A percentile compares a stretch with the other conserved stretches of the same genome.
Evolutionary conservation across 2,888 invertebrate species (phyloP).

Genomic region (Eupsilia transversa): DNA sequence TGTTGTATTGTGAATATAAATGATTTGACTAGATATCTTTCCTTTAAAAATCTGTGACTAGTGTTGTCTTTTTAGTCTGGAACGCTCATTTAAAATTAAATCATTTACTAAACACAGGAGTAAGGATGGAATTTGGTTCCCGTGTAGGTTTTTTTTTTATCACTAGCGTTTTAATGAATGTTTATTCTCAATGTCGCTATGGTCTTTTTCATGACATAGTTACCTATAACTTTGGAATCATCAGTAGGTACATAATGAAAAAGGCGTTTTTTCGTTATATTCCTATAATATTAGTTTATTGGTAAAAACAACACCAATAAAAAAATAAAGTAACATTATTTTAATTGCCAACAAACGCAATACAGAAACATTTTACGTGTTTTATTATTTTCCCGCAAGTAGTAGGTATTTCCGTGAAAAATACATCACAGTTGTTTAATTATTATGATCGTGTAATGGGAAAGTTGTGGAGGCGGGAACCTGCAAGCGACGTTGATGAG

Average conservation of each 20-base stretch:
- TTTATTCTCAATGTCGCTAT: neutral
- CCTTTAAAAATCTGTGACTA: neutral
- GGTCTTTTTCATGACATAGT: too few species aligned
- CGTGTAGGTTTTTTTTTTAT: neutral
- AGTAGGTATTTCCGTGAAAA: conserved; percentile 16
- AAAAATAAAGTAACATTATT: neutral
- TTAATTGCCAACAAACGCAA: neutral
- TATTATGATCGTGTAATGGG: conserved; percentile 28
- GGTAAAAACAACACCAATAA: neutral
- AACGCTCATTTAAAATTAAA: neutral
- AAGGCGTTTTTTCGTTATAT: too few species aligned
- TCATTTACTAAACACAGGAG: neutral
- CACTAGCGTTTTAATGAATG: neutral
- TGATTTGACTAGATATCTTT: neutral
- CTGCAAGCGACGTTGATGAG: conserved; percentile 39
- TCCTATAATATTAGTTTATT: too few species aligned
- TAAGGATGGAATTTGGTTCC: neutral
- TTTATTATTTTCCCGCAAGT: neutral
- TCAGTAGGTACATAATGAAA: neutral
- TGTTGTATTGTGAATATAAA: conserved; percentile 43
- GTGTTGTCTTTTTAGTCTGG: neutral
- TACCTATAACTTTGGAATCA: neutral
- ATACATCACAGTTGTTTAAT: conserved; percentile 35
- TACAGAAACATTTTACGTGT: neutral
- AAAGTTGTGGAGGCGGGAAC: conserved; percentile 37